Evolutionary conservation across 2,797 vertebrate genomes (phyloP), one percentile per base, ranked within the genome.

Genomic region (Rhinella marina): DNA sequence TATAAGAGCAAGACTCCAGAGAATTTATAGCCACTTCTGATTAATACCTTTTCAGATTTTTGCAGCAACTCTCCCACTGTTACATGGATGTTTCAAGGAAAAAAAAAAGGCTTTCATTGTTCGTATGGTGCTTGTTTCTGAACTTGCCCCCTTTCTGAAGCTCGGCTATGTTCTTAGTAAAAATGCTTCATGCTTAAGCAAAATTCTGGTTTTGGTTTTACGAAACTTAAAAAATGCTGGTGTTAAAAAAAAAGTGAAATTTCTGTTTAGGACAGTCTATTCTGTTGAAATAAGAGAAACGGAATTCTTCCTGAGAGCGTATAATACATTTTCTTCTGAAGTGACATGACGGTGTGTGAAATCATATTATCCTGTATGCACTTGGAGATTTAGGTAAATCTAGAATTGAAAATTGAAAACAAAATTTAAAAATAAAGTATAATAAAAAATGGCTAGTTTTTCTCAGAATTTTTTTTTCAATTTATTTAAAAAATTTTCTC

Each of bases 21-120:
- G 95, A 95, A 96, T 96, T 96, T 95, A 95, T 96, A 95, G 95
- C 95, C 95, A 96, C 95, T 96, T 96, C 95, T 95, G 95, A 96
- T 95, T 95, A 95, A 95, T 96, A 95, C 95, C 94, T 95, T 95
- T 94, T 95, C 93, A 94, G 94, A 94, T 59, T 85, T 88, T 94
- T 88, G 80, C 92, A 94, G 93, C 93, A 94, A 94, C 93, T 93
- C 94, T 95, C 94, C 95, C 92, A 93, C 94, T 94, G 94, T 94
- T 95, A 93, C 95, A 92, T 93, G 92, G 77, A 78, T 93, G 59
- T n/a, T 50, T 32, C 0, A 56, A 68, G 29, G 56, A 84, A 29
- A 70, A 52, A 76, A 78, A 86, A 95, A 94, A 94, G 93, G 93
- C 94, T 93, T 94, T 94, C 93, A 94, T 95, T 96, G 95, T 95